Conservation (phyloP, 2,113 vertebrate genomes). For the Sylvia atricapilla region DNA sequence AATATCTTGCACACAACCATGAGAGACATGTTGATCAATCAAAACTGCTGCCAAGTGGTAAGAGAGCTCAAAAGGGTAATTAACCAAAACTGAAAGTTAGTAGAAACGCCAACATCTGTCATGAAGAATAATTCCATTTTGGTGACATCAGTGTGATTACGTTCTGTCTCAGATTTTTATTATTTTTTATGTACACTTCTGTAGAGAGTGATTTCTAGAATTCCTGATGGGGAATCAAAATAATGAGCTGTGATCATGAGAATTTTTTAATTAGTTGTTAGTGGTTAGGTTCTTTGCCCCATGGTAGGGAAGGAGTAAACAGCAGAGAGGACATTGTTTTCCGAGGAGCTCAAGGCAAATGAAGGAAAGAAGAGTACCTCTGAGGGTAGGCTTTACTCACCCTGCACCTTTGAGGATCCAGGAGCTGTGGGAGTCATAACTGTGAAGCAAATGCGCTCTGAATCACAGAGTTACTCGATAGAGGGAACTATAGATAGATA, state of each 20-base stretch:
- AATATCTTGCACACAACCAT: not conserved
- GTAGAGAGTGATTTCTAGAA: not conserved
- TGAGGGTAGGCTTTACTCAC: constrained; percentile 20
- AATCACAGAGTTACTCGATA: constrained; percentile 46
- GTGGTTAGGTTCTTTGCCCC: not conserved
- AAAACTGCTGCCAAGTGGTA: not conserved
- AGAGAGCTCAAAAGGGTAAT: not conserved
- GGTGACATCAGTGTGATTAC: not conserved
- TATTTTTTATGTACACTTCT: not conserved
- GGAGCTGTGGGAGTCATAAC: constrained; percentile 66
- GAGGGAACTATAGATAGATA: constrained; percentile 11
- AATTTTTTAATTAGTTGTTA: not conserved
- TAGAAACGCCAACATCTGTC: not conserved
- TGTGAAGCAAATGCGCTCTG: constrained; percentile 58
- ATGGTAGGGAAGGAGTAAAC: not conserved
- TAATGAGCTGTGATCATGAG: not conserved
- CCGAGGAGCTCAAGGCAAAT: not conserved
- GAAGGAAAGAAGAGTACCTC: not conserved
- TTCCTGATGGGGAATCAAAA: not conserved
- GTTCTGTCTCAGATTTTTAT: not conserved
- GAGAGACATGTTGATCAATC: not conserved
- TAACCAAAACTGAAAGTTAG: not conserved
- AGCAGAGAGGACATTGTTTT: not conserved
- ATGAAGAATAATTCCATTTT: not conserved
- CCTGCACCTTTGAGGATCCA: constrained; percentile 60